A percentile compares a stretch with the other conserved stretches of the same genome.
Conservation (phyloP, 2,797 vertebrate genomes). For the Oceanodroma leucorhoa region DNA sequence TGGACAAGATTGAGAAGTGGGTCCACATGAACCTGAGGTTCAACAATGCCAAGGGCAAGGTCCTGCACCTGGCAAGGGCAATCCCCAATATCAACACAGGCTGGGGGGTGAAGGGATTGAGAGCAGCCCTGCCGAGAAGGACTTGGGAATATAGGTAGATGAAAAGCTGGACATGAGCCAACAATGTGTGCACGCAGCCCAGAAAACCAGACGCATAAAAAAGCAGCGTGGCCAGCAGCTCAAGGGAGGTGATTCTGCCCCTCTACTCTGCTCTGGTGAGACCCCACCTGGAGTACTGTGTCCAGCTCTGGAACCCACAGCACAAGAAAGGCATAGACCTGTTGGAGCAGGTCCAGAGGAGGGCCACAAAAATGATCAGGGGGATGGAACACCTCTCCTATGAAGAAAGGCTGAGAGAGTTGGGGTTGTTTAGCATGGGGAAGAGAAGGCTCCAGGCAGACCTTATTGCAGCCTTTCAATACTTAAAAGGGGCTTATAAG, state of each 20-base stretch:
- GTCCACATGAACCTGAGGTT: background rate
- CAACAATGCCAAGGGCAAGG: background rate
- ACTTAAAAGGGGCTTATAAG: background rate
- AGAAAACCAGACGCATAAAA: too few relatives aligned
- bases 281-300: background rate
- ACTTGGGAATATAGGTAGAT: too few relatives aligned
- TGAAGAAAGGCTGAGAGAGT: background rate
- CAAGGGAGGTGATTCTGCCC: background rate
- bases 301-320: background rate
- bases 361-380: background rate
- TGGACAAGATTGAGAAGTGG: background rate
- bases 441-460: background rate
- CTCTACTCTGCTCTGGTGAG: background rate
- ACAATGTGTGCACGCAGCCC: too few relatives aligned
- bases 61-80: background rate
- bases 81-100: background rate
- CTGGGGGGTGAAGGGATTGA: too few relatives aligned
- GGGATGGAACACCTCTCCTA: background rate
- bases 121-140: too few relatives aligned
- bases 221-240: background rate
- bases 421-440: background rate
- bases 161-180: too few relatives aligned
- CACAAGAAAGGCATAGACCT: background rate
- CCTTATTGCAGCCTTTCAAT: background rate
- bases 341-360: background rate